Percentiles rank a stretch among this genome's conserved stretches.
Conservation (phyloP, 2,888 invertebrate species). For the Zonitis immaculata region DNA sequence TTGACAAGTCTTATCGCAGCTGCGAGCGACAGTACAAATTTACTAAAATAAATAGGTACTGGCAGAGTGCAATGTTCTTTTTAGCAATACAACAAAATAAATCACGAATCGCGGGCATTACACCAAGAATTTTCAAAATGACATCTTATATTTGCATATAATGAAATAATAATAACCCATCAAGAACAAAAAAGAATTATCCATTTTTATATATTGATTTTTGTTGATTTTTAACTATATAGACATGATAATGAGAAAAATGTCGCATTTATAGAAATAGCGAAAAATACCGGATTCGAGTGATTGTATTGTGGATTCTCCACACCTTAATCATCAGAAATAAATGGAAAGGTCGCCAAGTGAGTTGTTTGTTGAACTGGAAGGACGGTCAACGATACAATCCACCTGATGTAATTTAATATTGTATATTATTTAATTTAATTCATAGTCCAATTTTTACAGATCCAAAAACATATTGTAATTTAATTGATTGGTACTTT, state of each 20-base stretch:
- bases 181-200: too few species aligned
- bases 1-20: background rate
- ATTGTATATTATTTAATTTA: too few species aligned
- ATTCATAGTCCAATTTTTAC: too few species aligned
- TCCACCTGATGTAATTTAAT: background rate
- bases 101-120: slow-evolving; percentile 7
- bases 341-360: slow-evolving; percentile 12
- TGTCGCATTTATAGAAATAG: background rate
- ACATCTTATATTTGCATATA: slow-evolving; percentile 6
- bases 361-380: slow-evolving; percentile 6
- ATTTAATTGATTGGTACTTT: background rate
- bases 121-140: background rate
- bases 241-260: background rate
- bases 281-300: slow-evolving; percentile 7
- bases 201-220: too few species aligned
- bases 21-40: background rate
- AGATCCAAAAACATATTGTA: too few species aligned
- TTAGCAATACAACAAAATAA: slow-evolving; percentile 6
- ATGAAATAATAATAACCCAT: background rate
- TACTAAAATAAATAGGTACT: background rate
- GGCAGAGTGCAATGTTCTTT: slow-evolving; percentile 7
- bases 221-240: too few species aligned
- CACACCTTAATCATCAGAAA: slow-evolving; percentile 11
- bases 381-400: slow-evolving; percentile 16
- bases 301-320: slow-evolving; percentile 3